phyloP scores from a whole-genome alignment of 2,888 invertebrate species.

The Ectemnius continuus region DNA sequence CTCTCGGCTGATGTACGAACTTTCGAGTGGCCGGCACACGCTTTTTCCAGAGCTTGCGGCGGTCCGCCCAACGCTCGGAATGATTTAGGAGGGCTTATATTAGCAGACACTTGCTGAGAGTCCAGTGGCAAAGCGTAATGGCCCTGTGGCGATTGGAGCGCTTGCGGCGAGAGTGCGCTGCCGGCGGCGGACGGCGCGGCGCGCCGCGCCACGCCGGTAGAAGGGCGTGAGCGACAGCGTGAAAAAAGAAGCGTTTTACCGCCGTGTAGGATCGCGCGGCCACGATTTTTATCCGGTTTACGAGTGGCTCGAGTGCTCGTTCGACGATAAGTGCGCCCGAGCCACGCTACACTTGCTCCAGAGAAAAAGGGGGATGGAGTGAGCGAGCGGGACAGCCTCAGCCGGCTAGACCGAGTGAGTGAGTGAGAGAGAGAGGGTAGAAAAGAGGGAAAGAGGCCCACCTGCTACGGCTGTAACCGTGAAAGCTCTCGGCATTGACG shows the following conservation, averaged over 20 bases:
- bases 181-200: too few relatives aligned
- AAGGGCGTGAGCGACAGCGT: background rate
- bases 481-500: background rate
- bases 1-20: background rate
- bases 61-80: conserved; percentile 16
- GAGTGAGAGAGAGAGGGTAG: background rate
- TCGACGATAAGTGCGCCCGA: conserved; percentile 18
- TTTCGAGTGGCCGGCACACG: background rate
- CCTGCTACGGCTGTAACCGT: background rate
- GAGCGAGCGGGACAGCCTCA: background rate
- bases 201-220: too few relatives aligned
- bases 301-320: conserved; percentile 44
- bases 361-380: conserved; percentile 10
- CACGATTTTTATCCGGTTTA: conserved; percentile 48
- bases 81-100: conserved; percentile 46
- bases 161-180: too few relatives aligned
- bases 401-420: background rate
- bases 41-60: conserved; percentile 15
- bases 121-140: conserved; percentile 46
- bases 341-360: background rate
- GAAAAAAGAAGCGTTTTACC: conserved; percentile 25
- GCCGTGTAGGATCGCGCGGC: conserved; percentile 34
- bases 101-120: conserved; percentile 48
- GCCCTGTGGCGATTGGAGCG: conserved; percentile 10
- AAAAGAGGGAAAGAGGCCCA: too few relatives aligned